A percentile compares a stretch with the other conserved stretches of the same genome.
These are phyloP conservation scores for Porites rus DNA, from an alignment of 92 coral and sea anemone species.

Conservation along the genomic window DNA sequence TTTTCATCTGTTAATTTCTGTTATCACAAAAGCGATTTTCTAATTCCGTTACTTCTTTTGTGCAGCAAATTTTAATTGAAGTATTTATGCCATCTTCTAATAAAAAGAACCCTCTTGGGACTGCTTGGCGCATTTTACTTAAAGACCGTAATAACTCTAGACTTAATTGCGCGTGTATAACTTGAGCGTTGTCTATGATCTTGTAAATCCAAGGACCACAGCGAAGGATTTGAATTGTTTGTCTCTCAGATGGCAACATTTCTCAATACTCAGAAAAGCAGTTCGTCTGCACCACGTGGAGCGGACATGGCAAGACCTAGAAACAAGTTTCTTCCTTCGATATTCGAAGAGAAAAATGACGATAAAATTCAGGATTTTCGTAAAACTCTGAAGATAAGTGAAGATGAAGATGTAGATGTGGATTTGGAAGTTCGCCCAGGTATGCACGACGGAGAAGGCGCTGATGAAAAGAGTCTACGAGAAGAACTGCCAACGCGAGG, in stretches of 20 bases:
- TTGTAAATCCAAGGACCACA: slow-evolving; percentile 16
- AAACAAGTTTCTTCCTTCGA: slow-evolving; percentile 52
- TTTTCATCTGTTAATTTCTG: not conserved
- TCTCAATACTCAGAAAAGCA: slow-evolving; percentile 4
- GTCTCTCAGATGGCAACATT: slow-evolving; percentile 16
- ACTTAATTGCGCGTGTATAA: slow-evolving; percentile 4
- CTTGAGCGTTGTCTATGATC: not conserved
- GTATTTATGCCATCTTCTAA: not conserved
- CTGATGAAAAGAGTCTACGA: slow-evolving; percentile 8
- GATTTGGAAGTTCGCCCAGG: slow-evolving; percentile 9
- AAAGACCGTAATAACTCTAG: slow-evolving; percentile 2
- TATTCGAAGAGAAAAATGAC: slow-evolving; percentile 58
- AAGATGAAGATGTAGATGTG: slow-evolving; percentile 15
- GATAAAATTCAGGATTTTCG: slow-evolving; percentile 69
- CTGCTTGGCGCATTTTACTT: not conserved
- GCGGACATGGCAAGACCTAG: slow-evolving; percentile 20
- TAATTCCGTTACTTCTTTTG: slow-evolving; percentile 3
- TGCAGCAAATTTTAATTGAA: not conserved
- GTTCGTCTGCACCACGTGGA: not conserved
- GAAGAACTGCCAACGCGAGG: not conserved
- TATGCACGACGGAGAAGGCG: slow-evolving; percentile 1
- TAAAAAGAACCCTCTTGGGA: slow-evolving; percentile 13
- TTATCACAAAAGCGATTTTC: not conserved
- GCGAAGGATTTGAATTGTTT: slow-evolving; percentile 5
- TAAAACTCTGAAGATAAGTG: slow-evolving; percentile 40